These are phyloP conservation scores for Hipposideros armiger DNA, from an alignment of 2,113 vertebrate genomes.

Conservation along the genomic window DNA sequence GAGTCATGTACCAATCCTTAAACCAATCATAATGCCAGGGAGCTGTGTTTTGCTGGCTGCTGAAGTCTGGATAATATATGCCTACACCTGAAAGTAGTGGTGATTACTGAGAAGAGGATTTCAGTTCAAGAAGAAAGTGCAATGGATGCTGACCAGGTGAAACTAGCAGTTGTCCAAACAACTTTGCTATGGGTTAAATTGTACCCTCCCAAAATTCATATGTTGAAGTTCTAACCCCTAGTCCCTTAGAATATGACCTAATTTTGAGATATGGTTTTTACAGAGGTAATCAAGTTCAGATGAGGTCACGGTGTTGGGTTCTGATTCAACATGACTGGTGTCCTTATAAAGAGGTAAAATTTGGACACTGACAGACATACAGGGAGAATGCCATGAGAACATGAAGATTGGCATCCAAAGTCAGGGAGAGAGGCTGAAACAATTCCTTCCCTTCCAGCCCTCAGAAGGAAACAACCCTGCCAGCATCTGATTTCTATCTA, in stretches of 20 bases:
- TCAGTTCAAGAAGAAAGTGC: slow-evolving; percentile 1
- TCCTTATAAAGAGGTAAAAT: neutral
- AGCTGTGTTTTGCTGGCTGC: neutral
- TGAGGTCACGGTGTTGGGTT: neutral
- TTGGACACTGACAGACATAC: neutral
- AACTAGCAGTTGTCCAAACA: neutral
- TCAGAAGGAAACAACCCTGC: neutral
- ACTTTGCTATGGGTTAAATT: neutral
- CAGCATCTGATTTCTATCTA: neutral
- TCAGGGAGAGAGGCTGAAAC: neutral
- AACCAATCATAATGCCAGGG: neutral
- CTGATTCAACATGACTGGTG: neutral
- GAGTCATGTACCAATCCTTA: neutral
- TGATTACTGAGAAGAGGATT: neutral
- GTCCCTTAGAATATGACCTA: neutral
- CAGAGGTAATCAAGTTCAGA: neutral
- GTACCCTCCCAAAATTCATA: neutral
- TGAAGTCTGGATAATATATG: neutral
- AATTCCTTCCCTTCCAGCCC: neutral
- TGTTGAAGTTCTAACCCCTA: neutral
- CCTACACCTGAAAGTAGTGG: neutral
- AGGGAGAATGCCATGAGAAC: neutral
- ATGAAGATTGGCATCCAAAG: neutral
- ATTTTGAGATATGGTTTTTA: neutral
- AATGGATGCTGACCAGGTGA: neutral